Evolutionary conservation across 2,888 invertebrate species (phyloP), one percentile per base, ranked within the genome.

Genomic region (Neoscelio sp.): DNA sequence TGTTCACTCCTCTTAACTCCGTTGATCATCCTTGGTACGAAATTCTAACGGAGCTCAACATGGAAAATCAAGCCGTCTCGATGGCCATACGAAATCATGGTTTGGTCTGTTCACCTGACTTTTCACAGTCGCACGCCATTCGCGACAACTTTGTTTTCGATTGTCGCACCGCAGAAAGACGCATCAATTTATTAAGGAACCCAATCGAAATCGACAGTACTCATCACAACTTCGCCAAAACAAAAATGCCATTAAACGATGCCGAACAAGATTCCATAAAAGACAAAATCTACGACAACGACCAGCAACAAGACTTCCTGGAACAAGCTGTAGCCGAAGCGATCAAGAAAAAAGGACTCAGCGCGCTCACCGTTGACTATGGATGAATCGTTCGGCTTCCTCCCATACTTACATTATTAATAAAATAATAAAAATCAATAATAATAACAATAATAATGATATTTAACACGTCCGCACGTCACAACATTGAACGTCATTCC

Each of bases 1-100:
- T 94, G n/a, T 86, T 95, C 74, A 95, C 95, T 85, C 92, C 92
- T 15, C 17, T 48, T 0, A n/a, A 54, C 15, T 26, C 58, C 1
- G 7, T 5, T 10, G 17, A 52, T 12, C 92, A 93, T 91, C 87
- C 91, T 4, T 86, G 84, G 54, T 83, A 84, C 54, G 83, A 84
- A 2, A 62, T 70, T 10, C 30, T 73, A 3, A 92, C 91, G 40
- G 92, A 92, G 78, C 92, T 93, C 26, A 92, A 92, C 73, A 92
- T 95, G 85, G 95, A 94, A 90, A 94, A 95, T 85, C 94, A 94
- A 87, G 95, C 94, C 0, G 95, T 95, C 64, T 90, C 94, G 23
- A 95, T 95, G 95, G 95, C 95, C 2, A 95, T 95, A 83, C 93
- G 93, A 62, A 94, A 94, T 56, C 94, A 95, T 85, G 95, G 95